Evolutionary conservation across 2,888 invertebrate genomes (phyloP).

Genomic region (Drosophila limbata): DNA sequence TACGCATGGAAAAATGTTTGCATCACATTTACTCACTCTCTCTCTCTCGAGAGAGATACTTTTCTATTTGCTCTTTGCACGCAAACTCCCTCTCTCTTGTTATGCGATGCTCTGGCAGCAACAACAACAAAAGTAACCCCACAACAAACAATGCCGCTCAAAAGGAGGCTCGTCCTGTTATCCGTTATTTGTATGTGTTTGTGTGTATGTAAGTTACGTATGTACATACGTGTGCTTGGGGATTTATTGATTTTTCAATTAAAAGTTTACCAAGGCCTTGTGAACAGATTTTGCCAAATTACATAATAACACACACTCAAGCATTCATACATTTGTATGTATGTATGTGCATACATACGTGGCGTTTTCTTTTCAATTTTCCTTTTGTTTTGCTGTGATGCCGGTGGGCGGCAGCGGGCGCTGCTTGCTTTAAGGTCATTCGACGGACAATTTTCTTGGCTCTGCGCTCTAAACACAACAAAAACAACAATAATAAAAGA

Average conservation of each 20-base stretch:
- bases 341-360: slow-evolving; percentile 25
- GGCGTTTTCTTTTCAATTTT: slow-evolving; percentile 33
- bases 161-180: slow-evolving; percentile 79
- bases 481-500: slow-evolving; percentile 23
- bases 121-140: slow-evolving; percentile 22
- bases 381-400: slow-evolving; percentile 12
- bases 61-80: not conserved
- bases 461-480: not conserved
- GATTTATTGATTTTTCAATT: slow-evolving; percentile 57
- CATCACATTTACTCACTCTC: slow-evolving; percentile 40
- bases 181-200: slow-evolving; percentile 15
- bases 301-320: slow-evolving; percentile 46
- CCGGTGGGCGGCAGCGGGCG: slow-evolving; percentile 29
- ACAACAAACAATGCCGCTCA: slow-evolving; percentile 35
- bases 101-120: not conserved
- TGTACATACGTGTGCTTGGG: slow-evolving; percentile 1
- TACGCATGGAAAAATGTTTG: slow-evolving; percentile 52
- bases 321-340: not conserved
- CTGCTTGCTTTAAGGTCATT: slow-evolving; percentile 69
- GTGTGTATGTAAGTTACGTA: slow-evolving; percentile 19
- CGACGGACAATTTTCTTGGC: slow-evolving; percentile 65
- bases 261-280: slow-evolving; percentile 25
- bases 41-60: not conserved
- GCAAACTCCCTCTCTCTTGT: not conserved
- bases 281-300: slow-evolving; percentile 44